phyloP scores from a whole-genome alignment of 1,140 invertebrate genomes.

The Mactra quadrangularis region DNA sequence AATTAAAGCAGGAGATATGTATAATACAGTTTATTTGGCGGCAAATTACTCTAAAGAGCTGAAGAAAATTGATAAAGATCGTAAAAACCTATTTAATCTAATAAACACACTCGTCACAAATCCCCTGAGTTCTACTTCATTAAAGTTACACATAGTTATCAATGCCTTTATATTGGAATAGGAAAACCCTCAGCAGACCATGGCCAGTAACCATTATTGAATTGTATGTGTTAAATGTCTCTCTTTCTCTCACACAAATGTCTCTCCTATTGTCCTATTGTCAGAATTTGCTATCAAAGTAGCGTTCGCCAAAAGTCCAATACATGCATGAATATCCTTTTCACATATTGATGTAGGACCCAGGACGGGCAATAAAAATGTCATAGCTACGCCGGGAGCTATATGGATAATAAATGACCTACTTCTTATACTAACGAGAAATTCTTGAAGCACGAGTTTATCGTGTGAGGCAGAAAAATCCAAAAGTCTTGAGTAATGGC shows the following conservation, averaged over 20 bases:
- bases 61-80: slow-evolving; percentile 61
- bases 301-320: background rate
- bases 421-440: background rate
- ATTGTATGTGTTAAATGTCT: too few species aligned
- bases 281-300: slow-evolving; percentile 45
- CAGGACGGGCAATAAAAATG: background rate
- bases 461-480: too few species aligned
- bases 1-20: slow-evolving; percentile 48
- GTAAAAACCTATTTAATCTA: slow-evolving; percentile 60
- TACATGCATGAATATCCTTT: background rate
- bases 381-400: background rate
- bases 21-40: slow-evolving; percentile 33
- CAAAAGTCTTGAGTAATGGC: too few species aligned
- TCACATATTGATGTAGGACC: background rate
- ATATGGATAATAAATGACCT: slow-evolving; percentile 4
- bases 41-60: slow-evolving; percentile 60
- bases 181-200: background rate
- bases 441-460: too few species aligned
- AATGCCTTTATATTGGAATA: slow-evolving; percentile 19
- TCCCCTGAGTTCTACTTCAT: slow-evolving; percentile 56
- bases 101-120: slow-evolving; percentile 51
- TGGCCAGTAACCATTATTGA: slow-evolving; percentile 20
- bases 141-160: slow-evolving; percentile 36
- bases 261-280: too few species aligned
- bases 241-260: too few species aligned